Conservation (phyloP, 1,140 invertebrate genomes). For the Parasteatoda tepidariorum region DNA sequence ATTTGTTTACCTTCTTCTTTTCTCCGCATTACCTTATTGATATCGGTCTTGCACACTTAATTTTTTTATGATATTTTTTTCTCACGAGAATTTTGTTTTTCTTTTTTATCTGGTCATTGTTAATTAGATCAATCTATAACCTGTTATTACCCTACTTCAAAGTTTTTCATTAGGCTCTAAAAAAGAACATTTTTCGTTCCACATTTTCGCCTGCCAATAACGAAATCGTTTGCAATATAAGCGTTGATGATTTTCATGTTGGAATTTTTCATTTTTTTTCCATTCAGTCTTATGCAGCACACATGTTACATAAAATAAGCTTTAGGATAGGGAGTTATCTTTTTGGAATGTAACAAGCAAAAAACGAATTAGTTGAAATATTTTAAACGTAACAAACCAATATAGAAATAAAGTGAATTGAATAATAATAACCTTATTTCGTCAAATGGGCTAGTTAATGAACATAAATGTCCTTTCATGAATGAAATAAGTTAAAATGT, state of each 20-base stretch:
- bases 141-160: not conserved
- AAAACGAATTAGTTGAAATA: too few species aligned
- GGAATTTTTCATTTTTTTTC: not conserved
- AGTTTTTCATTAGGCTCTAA: not conserved
- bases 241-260: not conserved
- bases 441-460: too few species aligned
- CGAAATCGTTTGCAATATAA: not conserved
- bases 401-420: too few species aligned
- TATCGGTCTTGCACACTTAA: not conserved
- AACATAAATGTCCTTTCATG: too few species aligned
- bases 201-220: not conserved
- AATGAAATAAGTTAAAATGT: too few species aligned
- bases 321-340: not conserved
- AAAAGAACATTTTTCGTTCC: not conserved
- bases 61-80: not conserved
- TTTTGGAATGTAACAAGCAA: not conserved
- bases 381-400: too few species aligned
- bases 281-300: not conserved
- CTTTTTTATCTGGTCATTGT: not conserved
- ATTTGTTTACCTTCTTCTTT: not conserved
- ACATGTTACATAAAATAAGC: not conserved
- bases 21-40: not conserved
- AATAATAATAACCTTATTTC: too few species aligned
- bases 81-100: not conserved
- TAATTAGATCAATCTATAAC: not conserved